phyloP scores from a whole-genome alignment of 2,797 vertebrate genomes.

The Amblyraja radiata region DNA sequence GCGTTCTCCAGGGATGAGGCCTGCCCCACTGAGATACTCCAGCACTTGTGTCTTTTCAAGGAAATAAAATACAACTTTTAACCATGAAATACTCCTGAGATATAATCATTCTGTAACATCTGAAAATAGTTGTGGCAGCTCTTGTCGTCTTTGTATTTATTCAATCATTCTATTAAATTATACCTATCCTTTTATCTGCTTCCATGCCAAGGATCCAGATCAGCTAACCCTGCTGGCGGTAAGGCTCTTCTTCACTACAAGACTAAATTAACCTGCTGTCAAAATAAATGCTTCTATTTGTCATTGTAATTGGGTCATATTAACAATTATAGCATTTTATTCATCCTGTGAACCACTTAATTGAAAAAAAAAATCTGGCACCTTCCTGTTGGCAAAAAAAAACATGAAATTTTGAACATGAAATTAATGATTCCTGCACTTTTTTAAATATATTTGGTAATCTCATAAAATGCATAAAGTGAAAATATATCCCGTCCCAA shows the following conservation, averaged over 20 bases:
- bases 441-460: not conserved
- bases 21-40: no score
- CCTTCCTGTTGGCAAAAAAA: not conserved
- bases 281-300: not conserved
- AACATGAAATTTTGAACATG: not conserved
- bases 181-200: constrained; percentile 76
- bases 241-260: constrained; percentile 55
- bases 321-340: not conserved
- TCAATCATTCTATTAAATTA: constrained; percentile 41
- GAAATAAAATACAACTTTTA: not conserved
- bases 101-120: not conserved
- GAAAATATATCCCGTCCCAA: not conserved
- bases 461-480: not conserved
- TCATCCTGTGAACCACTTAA: constrained; percentile 7
- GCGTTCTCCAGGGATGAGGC: no score
- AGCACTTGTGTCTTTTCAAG: no score
- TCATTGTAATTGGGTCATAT: not conserved
- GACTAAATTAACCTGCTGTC: not conserved
- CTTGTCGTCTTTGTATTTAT: constrained; percentile 45
- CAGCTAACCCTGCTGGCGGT: constrained; percentile 98
- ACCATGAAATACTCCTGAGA: not conserved
- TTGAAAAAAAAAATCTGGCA: not conserved
- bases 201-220: constrained; percentile 97
- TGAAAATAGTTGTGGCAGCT: not conserved
- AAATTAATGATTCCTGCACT: not conserved